Evolutionary conservation across 92 coral and sea anemone genomes (phyloP), one percentile per base, ranked within the genome.

Genomic region (Anthopleura xanthogrammica): DNA sequence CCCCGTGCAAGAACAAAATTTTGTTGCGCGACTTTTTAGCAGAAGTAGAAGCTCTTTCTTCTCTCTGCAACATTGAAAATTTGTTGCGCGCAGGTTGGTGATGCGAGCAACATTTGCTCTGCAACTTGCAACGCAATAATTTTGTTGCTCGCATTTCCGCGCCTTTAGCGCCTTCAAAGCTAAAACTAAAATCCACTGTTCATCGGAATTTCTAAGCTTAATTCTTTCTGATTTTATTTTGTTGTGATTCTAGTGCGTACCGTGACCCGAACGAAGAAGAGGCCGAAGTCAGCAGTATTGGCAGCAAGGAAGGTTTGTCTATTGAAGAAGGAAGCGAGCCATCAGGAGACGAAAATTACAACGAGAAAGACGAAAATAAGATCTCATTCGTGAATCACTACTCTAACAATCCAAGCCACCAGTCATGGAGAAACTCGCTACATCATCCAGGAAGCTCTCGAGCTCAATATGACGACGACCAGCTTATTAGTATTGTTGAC

Each of bases 261-360:
- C 93, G 98, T 41, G 98, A 94, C 85, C 86, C 93, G 12, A 90
- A 86, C 48, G 85, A 90, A 20, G 97, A 92, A 16, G 93, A 90
- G 58, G 96, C 90, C n/a, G 92, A 90, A 29, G 90, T 85, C 76
- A 96, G 99, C 83, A 94, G 98, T 86, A 72, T 96, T 87, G 95
- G 91, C 16, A 88, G 95, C 43, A 96, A 96, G 82, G 95, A 90
- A 14, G 95, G 89, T 24, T 79, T 91, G 72, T 91, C 98, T 5
- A 94, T 83, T 72, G 77, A 86, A 75, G 92, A 88, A 64, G 89
- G 84, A 75, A 91, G 90, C 54, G 93, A 83, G 7, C 93, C 89
- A n/a, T 90, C 96, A 20, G 95, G 86, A 71, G 94, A 80, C 14
- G 94, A 88, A 19, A 68, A 60, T 41, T 88, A 88, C 19, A 73